A percentile compares a stretch with the other conserved stretches of the same genome.
phyloP scores from a whole-genome alignment of 2,113 vertebrate genomes.

The Perca fluviatilis region DNA sequence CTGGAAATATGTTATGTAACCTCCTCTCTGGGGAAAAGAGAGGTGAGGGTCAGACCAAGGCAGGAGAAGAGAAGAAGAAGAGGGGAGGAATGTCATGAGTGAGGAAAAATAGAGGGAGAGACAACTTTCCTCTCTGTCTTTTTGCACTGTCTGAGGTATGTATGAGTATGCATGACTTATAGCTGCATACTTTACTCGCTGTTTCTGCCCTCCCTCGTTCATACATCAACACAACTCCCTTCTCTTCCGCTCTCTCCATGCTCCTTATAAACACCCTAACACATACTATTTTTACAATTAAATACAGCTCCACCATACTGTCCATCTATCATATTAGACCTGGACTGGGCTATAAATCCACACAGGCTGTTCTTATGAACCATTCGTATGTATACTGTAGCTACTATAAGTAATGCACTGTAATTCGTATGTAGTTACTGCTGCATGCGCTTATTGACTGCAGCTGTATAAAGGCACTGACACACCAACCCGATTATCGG shows the following conservation, averaged over 20 bases:
- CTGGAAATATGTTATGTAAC: slow-evolving; percentile 84
- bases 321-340: slow-evolving; percentile 2
- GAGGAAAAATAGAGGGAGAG: slow-evolving; percentile 28
- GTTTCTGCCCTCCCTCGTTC: slow-evolving; percentile 18
- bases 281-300: slow-evolving; percentile 21
- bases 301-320: slow-evolving; percentile 3
- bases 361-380: too few relatives aligned
- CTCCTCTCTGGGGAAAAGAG: slow-evolving; percentile 67
- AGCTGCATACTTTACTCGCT: slow-evolving; percentile 14
- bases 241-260: slow-evolving; percentile 23
- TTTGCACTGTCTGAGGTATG: slow-evolving; percentile 29
- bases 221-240: slow-evolving; percentile 35
- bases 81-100: slow-evolving; percentile 50
- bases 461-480: too few relatives aligned
- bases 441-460: too few relatives aligned
- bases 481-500: too few relatives aligned
- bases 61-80: slow-evolving; percentile 29
- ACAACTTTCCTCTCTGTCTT: slow-evolving; percentile 46
- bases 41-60: slow-evolving; percentile 58
- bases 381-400: too few relatives aligned
- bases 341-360: background rate
- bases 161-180: slow-evolving; percentile 34
- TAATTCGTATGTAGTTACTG: too few relatives aligned
- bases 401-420: too few relatives aligned
- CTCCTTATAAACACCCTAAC: slow-evolving; percentile 38